A percentile compares a stretch with the other conserved stretches of the same genome.
phyloP scores from a whole-genome alignment of 2,113 vertebrate genomes.

The Silurus glanis region DNA sequence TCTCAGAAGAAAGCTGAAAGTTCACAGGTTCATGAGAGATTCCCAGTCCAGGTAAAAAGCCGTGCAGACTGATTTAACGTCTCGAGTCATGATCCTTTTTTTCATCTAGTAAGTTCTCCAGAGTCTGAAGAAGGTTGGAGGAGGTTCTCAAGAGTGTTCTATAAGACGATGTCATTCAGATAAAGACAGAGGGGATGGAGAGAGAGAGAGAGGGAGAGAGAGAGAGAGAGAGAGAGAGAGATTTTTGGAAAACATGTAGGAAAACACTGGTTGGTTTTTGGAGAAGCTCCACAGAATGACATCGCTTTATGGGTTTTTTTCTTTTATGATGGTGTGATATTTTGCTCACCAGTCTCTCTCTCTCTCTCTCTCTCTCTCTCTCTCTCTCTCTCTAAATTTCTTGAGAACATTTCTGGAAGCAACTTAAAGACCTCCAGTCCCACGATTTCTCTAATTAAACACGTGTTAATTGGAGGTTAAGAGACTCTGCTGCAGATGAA shows the following conservation, averaged over 20 bases:
- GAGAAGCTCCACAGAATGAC: conserved; percentile 69
- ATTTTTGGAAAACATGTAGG: conserved; percentile 67
- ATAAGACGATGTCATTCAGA: conserved; percentile 49
- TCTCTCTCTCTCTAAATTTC: conserved; percentile 6
- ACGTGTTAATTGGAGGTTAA: not conserved
- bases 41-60: not conserved
- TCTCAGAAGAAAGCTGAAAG: conserved; percentile 55
- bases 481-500: not conserved
- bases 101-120: not conserved
- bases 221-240: conserved; percentile 54
- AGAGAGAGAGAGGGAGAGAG: not conserved
- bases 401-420: conserved; percentile 54
- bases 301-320: conserved; percentile 69
- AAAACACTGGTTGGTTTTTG: conserved; percentile 72
- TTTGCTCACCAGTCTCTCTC: conserved; percentile 51
- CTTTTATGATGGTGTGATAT: conserved; percentile 69
- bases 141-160: conserved; percentile 31
- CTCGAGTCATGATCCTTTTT: not conserved
- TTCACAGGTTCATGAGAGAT: conserved; percentile 50
- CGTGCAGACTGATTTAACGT: conserved; percentile 41
- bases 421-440: not conserved
- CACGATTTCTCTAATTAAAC: not conserved
- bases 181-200: not conserved
- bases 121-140: conserved; percentile 38
- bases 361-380: conserved; percentile 11